These are phyloP conservation scores for Tetrao urogallus DNA, from an alignment of 2,113 vertebrate species.

Conservation along the genomic window DNA sequence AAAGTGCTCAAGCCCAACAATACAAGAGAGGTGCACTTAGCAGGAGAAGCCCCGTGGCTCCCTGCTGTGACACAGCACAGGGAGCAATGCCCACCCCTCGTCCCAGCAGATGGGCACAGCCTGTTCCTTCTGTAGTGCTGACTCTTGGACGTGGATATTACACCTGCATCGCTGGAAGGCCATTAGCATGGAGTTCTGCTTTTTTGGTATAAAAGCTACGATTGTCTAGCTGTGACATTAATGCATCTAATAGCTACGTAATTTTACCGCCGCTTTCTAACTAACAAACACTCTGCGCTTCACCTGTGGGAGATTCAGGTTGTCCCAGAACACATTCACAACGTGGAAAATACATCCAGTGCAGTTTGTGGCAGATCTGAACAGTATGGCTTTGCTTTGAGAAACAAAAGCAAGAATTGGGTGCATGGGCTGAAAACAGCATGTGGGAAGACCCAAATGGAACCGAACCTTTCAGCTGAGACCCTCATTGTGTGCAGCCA, in stretches of 20 bases:
- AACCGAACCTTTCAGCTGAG: not conserved
- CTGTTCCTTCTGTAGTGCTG: fast-evolving
- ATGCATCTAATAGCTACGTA: not conserved
- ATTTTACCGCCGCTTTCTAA: not conserved
- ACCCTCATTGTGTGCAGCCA: not conserved
- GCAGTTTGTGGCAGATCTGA: not conserved
- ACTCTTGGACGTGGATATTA: fast-evolving
- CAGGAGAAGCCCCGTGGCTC: not conserved
- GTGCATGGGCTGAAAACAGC: not conserved
- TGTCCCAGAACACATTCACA: not conserved
- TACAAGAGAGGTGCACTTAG: not conserved
- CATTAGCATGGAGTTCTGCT: not conserved
- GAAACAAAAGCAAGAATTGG: fast-evolving
- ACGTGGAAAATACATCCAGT: not conserved
- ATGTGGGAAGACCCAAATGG: not conserved
- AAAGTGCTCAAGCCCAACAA: not conserved
- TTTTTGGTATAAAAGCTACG: slow-evolving; percentile 13
- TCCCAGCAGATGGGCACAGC: not conserved
- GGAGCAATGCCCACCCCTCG: no score
- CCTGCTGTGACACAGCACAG: fast-evolving
- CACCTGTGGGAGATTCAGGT: not conserved
- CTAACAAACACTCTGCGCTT: not conserved
- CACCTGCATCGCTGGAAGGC: not conserved
- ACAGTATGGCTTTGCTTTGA: not conserved
- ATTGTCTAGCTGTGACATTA: slow-evolving; percentile 22